Evolutionary conservation across 2,888 invertebrate genomes (phyloP).

Genomic region (Drosophila seclusa): DNA sequence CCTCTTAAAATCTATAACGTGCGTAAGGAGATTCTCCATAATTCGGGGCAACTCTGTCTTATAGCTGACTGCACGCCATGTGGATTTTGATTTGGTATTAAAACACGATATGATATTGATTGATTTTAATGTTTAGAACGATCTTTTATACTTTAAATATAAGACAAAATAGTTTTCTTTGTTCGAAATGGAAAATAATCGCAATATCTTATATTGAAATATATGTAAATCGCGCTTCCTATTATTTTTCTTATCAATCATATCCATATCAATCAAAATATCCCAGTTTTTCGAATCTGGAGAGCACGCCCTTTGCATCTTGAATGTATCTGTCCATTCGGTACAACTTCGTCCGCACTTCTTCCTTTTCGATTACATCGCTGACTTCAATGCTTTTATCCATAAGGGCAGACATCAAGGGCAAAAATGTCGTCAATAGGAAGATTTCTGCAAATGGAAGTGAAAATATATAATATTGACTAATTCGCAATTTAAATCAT

Average conservation of each 20-base stretch:
- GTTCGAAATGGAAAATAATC: too few relatives aligned
- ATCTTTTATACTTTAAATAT: too few relatives aligned
- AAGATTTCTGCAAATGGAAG: conserved; percentile 28
- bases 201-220: too few relatives aligned
- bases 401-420: conserved; percentile 27
- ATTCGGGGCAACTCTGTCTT: too few relatives aligned
- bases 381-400: conserved; percentile 4
- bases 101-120: too few relatives aligned
- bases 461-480: not conserved
- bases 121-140: too few relatives aligned
- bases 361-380: conserved; percentile 19
- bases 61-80: too few relatives aligned
- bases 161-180: too few relatives aligned
- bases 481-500: conserved; percentile 44
- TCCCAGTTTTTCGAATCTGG: conserved; percentile 37
- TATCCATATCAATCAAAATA: conserved; percentile 37
- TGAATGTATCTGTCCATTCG: not conserved
- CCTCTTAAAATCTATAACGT: too few relatives aligned
- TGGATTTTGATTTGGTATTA: too few relatives aligned
- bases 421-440: conserved; percentile 29
- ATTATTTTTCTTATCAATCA: not conserved
- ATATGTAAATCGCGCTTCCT: too few relatives aligned
- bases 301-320: conserved; percentile 36
- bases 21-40: too few relatives aligned
- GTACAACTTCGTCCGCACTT: conserved; percentile 15